A percentile compares a stretch with the other conserved stretches of the same genome.
phyloP scores from a whole-genome alignment of 1,140 invertebrate species.

The Pseudachorutes palmiensis region DNA sequence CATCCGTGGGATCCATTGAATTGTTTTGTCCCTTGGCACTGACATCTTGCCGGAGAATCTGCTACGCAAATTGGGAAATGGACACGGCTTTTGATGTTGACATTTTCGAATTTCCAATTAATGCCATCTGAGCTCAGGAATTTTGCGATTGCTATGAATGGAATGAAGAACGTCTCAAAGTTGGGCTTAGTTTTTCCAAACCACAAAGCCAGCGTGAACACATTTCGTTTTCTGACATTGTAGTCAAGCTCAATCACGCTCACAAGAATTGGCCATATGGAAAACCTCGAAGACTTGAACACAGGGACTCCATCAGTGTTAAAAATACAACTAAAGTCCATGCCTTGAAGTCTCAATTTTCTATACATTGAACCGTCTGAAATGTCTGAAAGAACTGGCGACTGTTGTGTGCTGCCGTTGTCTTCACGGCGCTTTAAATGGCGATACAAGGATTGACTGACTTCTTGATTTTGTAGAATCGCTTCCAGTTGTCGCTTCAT shows the following conservation, averaged over 20 bases:
- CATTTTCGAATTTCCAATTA: constrained; percentile 10
- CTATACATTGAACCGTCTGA: constrained; percentile 7
- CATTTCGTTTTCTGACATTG: constrained; percentile 11
- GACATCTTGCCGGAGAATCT: constrained; percentile 25
- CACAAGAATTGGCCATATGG: constrained; percentile 41
- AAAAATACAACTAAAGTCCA: constrained; percentile 14
- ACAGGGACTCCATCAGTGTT: constrained; percentile 41
- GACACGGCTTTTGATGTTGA: background rate
- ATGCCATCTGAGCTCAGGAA: constrained; percentile 5
- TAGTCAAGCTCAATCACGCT: constrained; percentile 41
- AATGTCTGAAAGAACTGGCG: background rate
- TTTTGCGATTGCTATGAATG: background rate
- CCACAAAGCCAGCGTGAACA: constrained; percentile 35
- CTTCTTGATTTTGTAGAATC: background rate
- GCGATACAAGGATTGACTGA: background rate
- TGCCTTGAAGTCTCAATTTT: background rate
- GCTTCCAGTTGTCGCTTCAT: background rate
- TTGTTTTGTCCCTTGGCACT: constrained; percentile 20
- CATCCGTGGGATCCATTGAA: constrained; percentile 27
- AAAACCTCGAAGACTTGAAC: constrained; percentile 41
- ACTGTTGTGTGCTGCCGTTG: background rate
- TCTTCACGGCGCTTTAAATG: background rate
- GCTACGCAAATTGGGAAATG: constrained; percentile 8
- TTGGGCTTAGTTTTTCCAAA: constrained; percentile 22
- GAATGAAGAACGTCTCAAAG: constrained; percentile 18